Evolutionary conservation across 2,113 vertebrate genomes (phyloP), one percentile per base, ranked within the genome.

Genomic region (Sisor rabdophorus): DNA sequence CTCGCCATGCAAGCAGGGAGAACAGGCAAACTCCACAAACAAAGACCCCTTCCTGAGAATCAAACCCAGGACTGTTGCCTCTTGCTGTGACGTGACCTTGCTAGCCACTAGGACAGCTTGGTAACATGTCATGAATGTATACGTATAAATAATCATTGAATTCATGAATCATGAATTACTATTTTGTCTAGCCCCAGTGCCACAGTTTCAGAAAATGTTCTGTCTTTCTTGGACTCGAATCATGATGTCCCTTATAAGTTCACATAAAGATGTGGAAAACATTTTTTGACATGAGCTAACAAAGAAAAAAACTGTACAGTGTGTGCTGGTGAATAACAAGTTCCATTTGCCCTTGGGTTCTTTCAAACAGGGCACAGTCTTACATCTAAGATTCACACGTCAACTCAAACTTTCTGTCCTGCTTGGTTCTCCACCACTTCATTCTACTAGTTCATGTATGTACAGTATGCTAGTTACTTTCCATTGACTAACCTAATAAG

Each of bases 381-480:
- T 20, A 50, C 32, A 59, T 36, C 12, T 16, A 47, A 30, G 65
- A 20, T 24, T 48, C 47, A 76, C 54, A 71, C 67, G 40, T n/a
- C 19, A 28, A 61, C 16, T 32, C 19, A 60, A 36, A 60, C 28
- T 71, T 71, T 50, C 76, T 64, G 48, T 55, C 22, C n/a, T 30
- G 20, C 19, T 11, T 64, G 17, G 22, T 36, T 44, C n/a, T 4
- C 28, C 16, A n/a, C 54, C 28, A 26, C 26, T 15, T 13, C 59
- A 4, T 36, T 20, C 69, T 16, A 55, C 30, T 10, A 4, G 19
- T 11, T 55, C 12, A 48, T 30, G 32, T 54, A 36, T 53, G 71
- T 71, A 72, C 36, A 73, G 15, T 2, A 67, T 60, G 26, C 12
- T 47, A 19, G 22, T 61, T 58, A 54, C 32, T 77, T 40, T 13